Evolutionary conservation across 2,113 vertebrate genomes (phyloP).

Genomic region (Silurus asotus): DNA sequence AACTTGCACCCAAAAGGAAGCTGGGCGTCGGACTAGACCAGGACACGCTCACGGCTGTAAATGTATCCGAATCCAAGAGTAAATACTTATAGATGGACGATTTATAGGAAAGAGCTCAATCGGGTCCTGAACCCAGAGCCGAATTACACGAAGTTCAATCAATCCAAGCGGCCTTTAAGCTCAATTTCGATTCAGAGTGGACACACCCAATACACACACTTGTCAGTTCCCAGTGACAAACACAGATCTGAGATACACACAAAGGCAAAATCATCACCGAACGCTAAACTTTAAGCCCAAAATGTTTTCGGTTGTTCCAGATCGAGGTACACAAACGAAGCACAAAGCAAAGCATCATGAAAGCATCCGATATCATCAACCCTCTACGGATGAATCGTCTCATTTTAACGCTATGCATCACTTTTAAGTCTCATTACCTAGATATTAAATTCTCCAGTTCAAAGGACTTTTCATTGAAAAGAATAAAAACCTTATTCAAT

Average conservation of each 20-base stretch:
- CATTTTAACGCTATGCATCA: background rate
- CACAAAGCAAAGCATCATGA: background rate
- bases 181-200: slow-evolving; percentile 12
- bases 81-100: background rate
- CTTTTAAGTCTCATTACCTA: background rate
- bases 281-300: background rate
- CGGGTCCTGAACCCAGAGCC: background rate
- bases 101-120: background rate
- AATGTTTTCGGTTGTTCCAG: background rate
- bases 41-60: too few species aligned
- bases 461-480: background rate
- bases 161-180: background rate
- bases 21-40: background rate
- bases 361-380: background rate
- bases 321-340: background rate
- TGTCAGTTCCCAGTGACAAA: slow-evolving; percentile 21
- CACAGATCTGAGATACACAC: background rate
- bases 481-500: background rate
- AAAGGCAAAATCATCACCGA: background rate
- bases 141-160: background rate
- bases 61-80: background rate
- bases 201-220: slow-evolving; percentile 42
- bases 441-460: background rate
- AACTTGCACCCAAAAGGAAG: background rate
- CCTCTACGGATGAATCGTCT: background rate